Evolutionary conservation across 2,113 vertebrate species (phyloP).

Genomic region (Callionymus lyra): DNA sequence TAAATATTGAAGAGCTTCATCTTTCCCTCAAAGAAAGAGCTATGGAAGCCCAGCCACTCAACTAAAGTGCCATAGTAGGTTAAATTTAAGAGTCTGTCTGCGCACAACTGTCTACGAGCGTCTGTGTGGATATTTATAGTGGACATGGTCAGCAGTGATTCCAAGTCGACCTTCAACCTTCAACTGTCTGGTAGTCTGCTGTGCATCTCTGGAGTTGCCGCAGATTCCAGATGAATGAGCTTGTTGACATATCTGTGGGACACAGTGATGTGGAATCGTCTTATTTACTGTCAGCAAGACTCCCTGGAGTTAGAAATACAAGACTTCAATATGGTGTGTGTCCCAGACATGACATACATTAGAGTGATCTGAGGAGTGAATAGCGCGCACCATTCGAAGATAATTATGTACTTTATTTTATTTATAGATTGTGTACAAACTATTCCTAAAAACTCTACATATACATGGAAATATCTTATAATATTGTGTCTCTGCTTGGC

Average conservation of each 20-base stretch:
- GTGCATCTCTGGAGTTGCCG: constrained; percentile 3
- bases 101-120: constrained; percentile 11
- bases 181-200: constrained; percentile 1
- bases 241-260: constrained; percentile 25
- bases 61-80: constrained; percentile 36
- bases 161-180: constrained; percentile 12
- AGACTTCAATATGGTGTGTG: no score
- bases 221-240: constrained; percentile 35
- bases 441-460: no score
- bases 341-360: no score
- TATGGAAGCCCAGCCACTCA: constrained; percentile 37
- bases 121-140: constrained; percentile 42
- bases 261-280: constrained; percentile 5
- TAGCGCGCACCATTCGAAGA: no score
- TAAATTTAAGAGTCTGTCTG: constrained; percentile 20
- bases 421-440: no score
- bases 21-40: constrained; percentile 20
- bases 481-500: no score
- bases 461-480: no score
- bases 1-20: constrained; percentile 38
- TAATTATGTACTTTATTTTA: no score
- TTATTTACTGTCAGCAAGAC: not conserved
- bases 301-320: not conserved
- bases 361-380: no score
- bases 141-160: constrained; percentile 13